phyloP scores from a whole-genome alignment of 1,140 invertebrate genomes.

The Nephotettix cincticeps region DNA sequence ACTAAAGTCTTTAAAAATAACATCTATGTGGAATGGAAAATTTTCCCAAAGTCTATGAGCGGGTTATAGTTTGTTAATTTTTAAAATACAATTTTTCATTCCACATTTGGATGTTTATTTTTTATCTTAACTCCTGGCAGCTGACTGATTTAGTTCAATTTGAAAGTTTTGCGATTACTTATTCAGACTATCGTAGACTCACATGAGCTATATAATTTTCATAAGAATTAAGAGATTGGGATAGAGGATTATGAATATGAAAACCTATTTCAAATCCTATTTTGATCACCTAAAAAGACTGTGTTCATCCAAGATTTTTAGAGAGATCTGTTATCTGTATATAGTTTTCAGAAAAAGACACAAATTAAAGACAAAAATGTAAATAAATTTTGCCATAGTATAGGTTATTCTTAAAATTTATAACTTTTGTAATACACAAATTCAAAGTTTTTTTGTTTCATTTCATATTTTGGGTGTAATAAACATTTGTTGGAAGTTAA shows the following conservation, averaged over 20 bases:
- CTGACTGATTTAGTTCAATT: slow-evolving; percentile 25
- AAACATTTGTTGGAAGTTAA: no score
- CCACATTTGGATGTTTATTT: slow-evolving; percentile 35
- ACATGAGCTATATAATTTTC: not conserved
- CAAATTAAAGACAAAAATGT: no score
- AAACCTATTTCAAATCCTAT: no score
- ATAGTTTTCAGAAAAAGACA: no score
- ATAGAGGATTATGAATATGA: not conserved
- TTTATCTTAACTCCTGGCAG: not conserved
- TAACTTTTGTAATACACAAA: no score
- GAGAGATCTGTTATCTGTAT: no score
- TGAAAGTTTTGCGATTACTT: slow-evolving; percentile 21
- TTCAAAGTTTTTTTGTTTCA: no score
- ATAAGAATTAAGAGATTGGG: not conserved
- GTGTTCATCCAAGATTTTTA: no score
- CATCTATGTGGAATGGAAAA: slow-evolving; percentile 42
- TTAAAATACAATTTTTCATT: slow-evolving; percentile 35
- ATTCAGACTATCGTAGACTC: not conserved
- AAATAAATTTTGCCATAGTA: no score
- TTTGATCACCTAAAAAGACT: no score
- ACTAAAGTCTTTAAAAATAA: not conserved
- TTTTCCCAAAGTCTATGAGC: slow-evolving; percentile 47
- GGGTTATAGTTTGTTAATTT: not conserved
- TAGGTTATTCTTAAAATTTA: no score
- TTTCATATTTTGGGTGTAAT: no score